phyloP scores from a whole-genome alignment of 2,113 vertebrate genomes.

The Calonectris borealis region DNA sequence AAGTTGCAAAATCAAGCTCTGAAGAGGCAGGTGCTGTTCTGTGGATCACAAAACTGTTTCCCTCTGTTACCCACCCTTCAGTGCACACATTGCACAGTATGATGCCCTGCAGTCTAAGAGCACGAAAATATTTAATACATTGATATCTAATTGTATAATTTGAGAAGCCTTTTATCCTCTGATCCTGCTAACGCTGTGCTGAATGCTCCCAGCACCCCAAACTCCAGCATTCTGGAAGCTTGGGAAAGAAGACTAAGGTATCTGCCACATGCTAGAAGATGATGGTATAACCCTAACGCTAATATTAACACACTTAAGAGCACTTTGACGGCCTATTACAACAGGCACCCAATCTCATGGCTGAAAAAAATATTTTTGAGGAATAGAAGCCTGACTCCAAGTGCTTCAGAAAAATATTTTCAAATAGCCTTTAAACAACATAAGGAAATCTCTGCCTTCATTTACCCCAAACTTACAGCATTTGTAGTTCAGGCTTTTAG shows the following conservation, averaged over 20 bases:
- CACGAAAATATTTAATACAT: not conserved
- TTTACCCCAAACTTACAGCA: not conserved
- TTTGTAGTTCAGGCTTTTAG: not conserved
- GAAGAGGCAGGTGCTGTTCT: not conserved
- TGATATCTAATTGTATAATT: not conserved
- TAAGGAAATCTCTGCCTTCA: not conserved
- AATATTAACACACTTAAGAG: not conserved
- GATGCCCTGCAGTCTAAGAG: not conserved
- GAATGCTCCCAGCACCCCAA: not conserved
- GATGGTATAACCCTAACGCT: not conserved
- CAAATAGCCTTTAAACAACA: not conserved
- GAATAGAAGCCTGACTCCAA: not conserved
- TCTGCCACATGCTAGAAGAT: not conserved
- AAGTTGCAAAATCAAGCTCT: not conserved
- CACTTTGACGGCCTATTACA: not conserved
- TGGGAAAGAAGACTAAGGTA: not conserved
- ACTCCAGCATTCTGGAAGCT: not conserved
- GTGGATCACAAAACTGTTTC: not conserved
- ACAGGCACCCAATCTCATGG: not conserved
- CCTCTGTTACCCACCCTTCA: not conserved
- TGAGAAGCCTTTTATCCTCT: not conserved
- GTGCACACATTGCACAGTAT: not conserved
- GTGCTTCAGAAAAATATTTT: not conserved
- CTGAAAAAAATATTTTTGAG: not conserved
- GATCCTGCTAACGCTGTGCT: not conserved